phyloP scores from a whole-genome alignment of 1,140 invertebrate species.

The Solen grandis region DNA sequence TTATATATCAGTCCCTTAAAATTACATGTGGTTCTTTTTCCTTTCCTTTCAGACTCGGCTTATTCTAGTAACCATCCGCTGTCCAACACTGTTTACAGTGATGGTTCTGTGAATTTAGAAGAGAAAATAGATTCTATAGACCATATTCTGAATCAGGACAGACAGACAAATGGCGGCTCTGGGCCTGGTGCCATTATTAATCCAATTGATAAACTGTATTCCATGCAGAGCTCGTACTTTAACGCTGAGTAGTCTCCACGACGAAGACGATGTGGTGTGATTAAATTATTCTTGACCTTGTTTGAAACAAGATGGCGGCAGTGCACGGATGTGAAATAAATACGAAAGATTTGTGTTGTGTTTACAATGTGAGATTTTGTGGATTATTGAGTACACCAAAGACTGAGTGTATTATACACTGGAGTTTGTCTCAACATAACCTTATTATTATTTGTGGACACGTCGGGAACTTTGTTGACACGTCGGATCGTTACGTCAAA shows the following conservation, averaged over 20 bases:
- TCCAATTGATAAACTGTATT: constrained; percentile 65
- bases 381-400: not conserved
- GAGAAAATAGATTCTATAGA: constrained; percentile 60
- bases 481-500: too few species aligned
- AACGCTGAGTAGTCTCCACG: constrained; percentile 48
- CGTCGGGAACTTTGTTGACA: too few species aligned
- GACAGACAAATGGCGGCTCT: constrained; percentile 32
- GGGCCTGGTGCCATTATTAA: constrained; percentile 53
- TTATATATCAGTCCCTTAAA: too few species aligned
- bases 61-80: constrained; percentile 48
- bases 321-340: not conserved
- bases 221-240: constrained; percentile 65
- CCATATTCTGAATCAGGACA: constrained; percentile 55
- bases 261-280: not conserved
- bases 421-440: not conserved
- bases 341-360: constrained; percentile 88
- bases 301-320: not conserved
- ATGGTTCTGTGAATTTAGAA: constrained; percentile 42
- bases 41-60: constrained; percentile 29
- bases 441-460: too few species aligned
- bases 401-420: not conserved
- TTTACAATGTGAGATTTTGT: constrained; percentile 85
- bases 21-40: too few species aligned
- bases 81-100: constrained; percentile 35
- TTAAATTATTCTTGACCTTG: too few species aligned